These are phyloP conservation scores for Neomorphus geoffroyi DNA, from an alignment of 2,797 vertebrate species.

Conservation along the genomic window DNA sequence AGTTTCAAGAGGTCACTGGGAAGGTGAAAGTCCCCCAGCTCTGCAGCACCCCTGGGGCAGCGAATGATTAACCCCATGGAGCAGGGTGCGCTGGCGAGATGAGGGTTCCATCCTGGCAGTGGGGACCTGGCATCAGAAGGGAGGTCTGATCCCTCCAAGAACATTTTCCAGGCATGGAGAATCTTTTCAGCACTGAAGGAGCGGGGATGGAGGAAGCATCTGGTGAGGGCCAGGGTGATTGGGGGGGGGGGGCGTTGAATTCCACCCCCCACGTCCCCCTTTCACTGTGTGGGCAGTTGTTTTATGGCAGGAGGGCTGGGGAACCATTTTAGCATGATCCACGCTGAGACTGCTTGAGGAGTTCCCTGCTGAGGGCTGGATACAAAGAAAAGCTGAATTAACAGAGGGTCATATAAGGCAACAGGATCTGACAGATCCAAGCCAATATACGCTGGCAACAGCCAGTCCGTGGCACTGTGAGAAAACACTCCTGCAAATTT, in stretches of 20 bases:
- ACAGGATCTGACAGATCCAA: conserved; percentile 67
- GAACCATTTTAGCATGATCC: conserved; percentile 56
- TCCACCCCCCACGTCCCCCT: conserved; percentile 45
- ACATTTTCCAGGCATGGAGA: background rate
- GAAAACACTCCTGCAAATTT: conserved; percentile 70
- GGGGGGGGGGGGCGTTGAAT: conserved; percentile 35
- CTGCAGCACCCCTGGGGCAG: background rate
- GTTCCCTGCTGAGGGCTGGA: conserved; percentile 58
- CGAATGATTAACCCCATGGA: conserved; percentile 10
- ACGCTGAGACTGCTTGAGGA: conserved; percentile 38
- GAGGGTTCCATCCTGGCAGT: accelerated
- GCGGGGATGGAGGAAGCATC: conserved; percentile 39
- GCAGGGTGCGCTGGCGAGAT: background rate
- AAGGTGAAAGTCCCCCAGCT: conserved; percentile 8
- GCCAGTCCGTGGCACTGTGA: conserved; percentile 69
- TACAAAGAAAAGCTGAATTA: conserved; percentile 67
- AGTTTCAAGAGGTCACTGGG: background rate
- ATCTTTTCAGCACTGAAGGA: background rate
- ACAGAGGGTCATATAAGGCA: conserved; percentile 66
- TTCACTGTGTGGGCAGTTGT: conserved; percentile 36
- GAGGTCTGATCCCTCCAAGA: background rate
- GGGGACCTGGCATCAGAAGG: background rate
- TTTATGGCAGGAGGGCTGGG: conserved; percentile 45
- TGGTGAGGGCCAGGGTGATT: background rate
- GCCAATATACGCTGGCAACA: conserved; percentile 67